phyloP scores from a whole-genome alignment of 2,888 invertebrate species.

The Halictus ligatus region DNA sequence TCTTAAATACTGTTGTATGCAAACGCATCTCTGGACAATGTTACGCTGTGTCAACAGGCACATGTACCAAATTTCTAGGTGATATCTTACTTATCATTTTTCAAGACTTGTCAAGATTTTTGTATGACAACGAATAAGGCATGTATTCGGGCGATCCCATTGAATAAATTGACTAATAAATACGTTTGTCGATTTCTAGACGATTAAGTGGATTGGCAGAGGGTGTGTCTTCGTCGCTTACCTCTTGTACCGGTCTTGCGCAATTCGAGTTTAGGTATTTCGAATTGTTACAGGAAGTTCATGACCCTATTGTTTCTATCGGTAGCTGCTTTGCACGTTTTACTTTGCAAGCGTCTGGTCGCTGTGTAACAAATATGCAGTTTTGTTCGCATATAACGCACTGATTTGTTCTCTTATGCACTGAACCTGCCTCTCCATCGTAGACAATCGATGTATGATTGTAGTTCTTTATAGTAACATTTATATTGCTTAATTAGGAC shows the following conservation, averaged over 20 bases:
- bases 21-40: background rate
- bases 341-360: background rate
- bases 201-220: conserved; percentile 90
- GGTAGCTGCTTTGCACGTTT: background rate
- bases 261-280: conserved; percentile 88
- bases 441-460: background rate
- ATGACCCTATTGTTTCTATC: background rate
- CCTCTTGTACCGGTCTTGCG: conserved; percentile 75
- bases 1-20: background rate
- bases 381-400: background rate
- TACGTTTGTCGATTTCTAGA: conserved; percentile 82
- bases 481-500: background rate
- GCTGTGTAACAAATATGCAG: background rate
- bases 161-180: conserved; percentile 14
- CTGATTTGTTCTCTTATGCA: background rate
- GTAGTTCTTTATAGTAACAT: background rate
- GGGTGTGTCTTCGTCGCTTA: conserved; percentile 86
- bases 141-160: background rate
- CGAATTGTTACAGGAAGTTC: conserved; percentile 20
- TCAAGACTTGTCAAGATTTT: background rate
- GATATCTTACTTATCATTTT: no score
- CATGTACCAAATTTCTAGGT: no score
- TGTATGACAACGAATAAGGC: background rate
- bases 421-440: background rate
- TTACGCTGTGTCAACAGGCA: no score